A percentile compares a stretch with the other conserved stretches of the same genome.
These are phyloP conservation scores for Meloidogyne chitwoodi DNA, from an alignment of 1,140 invertebrate species.

Conservation along the genomic window DNA sequence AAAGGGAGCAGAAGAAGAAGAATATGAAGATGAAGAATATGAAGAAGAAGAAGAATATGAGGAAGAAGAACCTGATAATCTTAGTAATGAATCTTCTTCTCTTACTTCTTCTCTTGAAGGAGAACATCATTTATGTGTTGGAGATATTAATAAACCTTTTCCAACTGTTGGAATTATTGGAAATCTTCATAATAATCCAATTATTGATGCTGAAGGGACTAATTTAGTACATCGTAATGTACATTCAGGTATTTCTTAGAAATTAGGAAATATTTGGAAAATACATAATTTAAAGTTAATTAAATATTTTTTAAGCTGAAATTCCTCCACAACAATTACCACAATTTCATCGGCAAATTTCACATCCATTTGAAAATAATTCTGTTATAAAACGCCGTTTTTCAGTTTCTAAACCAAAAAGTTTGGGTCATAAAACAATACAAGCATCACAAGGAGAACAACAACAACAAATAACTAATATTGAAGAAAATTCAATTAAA, in stretches of 20 bases:
- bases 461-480: neutral
- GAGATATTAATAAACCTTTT: neutral
- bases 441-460: slow-evolving; percentile 4
- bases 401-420: neutral
- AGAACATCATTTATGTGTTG: slow-evolving; percentile 3
- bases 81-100: neutral
- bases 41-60: slow-evolving; percentile 27
- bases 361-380: neutral
- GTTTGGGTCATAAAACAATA: slow-evolving; percentile 19
- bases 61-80: neutral
- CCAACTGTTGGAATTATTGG: neutral
- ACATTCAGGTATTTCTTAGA: neutral
- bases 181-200: neutral
- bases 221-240: neutral
- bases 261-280: neutral
- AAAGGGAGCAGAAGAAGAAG: slow-evolving; percentile 3
- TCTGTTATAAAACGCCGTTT: neutral
- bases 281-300: no score
- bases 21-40: slow-evolving; percentile 20
- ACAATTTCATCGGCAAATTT: neutral
- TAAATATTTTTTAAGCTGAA: neutral
- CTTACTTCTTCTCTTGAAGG: slow-evolving; percentile 14
- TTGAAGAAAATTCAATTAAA: neutral
- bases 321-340: neutral
- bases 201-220: neutral